A percentile compares a stretch with the other conserved stretches of the same genome.
Conservation (phyloP, 2,888 invertebrate genomes). For the Spialia ferax region DNA sequence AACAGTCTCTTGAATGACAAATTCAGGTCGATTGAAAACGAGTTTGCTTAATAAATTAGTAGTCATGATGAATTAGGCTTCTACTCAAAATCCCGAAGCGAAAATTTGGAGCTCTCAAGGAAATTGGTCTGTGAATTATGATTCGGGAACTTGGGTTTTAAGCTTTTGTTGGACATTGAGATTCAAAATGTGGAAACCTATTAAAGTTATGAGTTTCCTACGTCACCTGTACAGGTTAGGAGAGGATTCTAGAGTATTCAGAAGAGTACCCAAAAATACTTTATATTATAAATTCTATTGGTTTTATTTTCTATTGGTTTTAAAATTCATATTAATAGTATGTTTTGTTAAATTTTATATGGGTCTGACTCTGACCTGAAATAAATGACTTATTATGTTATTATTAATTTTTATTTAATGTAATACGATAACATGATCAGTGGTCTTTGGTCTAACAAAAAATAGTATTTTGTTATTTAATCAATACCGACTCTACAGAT, state of each 20-base stretch:
- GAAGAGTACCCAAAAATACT: too few species aligned
- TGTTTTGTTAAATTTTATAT: too few species aligned
- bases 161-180: constrained; percentile 25
- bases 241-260: background rate
- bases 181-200: background rate
- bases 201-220: background rate
- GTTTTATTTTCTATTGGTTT: too few species aligned
- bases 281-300: too few species aligned
- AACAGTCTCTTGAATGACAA: constrained; percentile 8
- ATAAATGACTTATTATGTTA: too few species aligned
- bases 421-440: too few species aligned
- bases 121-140: constrained; percentile 28
- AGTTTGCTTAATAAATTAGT: constrained; percentile 34
- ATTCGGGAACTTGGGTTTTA: constrained; percentile 11
- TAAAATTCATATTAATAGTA: too few species aligned
- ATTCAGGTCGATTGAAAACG: constrained; percentile 1
- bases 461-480: too few species aligned
- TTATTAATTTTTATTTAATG: too few species aligned
- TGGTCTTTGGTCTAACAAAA: too few species aligned
- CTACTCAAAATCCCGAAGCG: constrained; percentile 16
- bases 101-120: constrained; percentile 31
- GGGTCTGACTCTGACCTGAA: too few species aligned
- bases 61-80: constrained; percentile 16
- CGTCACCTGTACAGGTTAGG: constrained; percentile 8
- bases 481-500: too few species aligned